phyloP scores from a whole-genome alignment of 1,140 invertebrate species.

The Pissodes strobi region DNA sequence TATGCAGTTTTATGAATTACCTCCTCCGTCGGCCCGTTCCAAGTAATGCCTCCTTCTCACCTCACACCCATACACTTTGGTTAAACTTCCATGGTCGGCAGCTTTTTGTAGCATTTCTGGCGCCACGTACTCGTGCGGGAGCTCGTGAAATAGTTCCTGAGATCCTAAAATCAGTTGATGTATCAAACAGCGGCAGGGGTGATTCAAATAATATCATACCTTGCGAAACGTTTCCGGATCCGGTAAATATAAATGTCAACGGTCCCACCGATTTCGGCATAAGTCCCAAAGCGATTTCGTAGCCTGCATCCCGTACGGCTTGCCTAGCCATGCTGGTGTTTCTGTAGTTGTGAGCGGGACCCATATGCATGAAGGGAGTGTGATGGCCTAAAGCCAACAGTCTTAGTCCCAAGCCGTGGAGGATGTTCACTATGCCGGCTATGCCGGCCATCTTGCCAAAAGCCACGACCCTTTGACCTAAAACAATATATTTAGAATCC shows the following conservation, averaged over 20 bases:
- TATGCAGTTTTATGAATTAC: too few species aligned
- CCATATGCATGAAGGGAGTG: constrained; percentile 99
- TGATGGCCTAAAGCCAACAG: constrained; percentile 96
- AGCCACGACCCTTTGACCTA: constrained; percentile 83
- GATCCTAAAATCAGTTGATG: constrained; percentile 69
- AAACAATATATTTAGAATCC: not conserved
- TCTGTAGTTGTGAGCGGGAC: constrained; percentile 88
- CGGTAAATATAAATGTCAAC: constrained; percentile 97
- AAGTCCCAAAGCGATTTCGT: constrained; percentile 95
- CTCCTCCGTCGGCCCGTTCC: constrained; percentile 87
- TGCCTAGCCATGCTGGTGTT: constrained; percentile 97
- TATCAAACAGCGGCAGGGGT: too few species aligned
- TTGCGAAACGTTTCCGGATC: constrained; percentile 83
- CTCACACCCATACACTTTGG: constrained; percentile 88
- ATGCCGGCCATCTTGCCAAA: constrained; percentile 99
- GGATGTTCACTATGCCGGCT: constrained; percentile 97
- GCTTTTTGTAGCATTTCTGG: constrained; percentile 94
- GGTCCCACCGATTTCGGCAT: constrained; percentile 99
- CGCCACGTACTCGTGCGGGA: constrained; percentile 97
- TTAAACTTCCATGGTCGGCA: constrained; percentile 91
- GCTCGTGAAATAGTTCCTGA: constrained; percentile 97
- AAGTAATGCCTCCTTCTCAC: constrained; percentile 92
- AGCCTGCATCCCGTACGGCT: constrained; percentile 95
- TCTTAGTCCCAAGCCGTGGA: constrained; percentile 93
- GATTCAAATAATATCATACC: too few species aligned